Evolutionary conservation across 2,797 vertebrate species (phyloP).

Genomic region (Hyperoplus lanceolatus): DNA sequence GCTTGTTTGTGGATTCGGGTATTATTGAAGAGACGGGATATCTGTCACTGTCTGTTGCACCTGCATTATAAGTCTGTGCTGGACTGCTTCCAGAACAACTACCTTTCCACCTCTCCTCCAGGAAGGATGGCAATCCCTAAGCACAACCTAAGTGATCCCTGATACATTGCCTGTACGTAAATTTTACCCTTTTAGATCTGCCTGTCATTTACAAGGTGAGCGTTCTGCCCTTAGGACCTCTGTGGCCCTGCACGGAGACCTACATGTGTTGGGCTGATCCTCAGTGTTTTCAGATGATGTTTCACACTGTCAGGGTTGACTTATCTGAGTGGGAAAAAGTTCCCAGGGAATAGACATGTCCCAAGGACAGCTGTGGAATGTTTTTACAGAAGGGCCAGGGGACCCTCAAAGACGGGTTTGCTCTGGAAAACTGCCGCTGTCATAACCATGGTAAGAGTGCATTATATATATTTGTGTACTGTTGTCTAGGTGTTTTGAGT

Average conservation of each 20-base stretch:
- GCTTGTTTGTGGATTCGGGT: background rate
- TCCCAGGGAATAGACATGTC: slow-evolving; percentile 76
- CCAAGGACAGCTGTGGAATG: slow-evolving; percentile 75
- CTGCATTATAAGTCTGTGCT: background rate
- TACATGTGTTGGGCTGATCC: slow-evolving; percentile 76
- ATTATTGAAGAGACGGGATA: background rate
- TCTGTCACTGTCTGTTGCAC: background rate
- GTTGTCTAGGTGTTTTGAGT: background rate
- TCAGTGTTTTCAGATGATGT: slow-evolving; percentile 76
- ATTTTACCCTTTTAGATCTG: slow-evolving; percentile 57
- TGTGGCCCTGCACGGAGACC: slow-evolving; percentile 64
- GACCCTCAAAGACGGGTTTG: slow-evolving; percentile 53
- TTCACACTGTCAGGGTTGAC: slow-evolving; percentile 82
- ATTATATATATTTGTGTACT: background rate
- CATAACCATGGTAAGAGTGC: slow-evolving; percentile 26
- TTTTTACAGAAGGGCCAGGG: slow-evolving; percentile 73
- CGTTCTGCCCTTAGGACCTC: slow-evolving; percentile 67
- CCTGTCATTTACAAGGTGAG: slow-evolving; percentile 74
- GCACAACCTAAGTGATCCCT: slow-evolving; percentile 22
- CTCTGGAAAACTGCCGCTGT: slow-evolving; percentile 41
- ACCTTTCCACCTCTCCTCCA: slow-evolving; percentile 12
- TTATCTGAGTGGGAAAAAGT: slow-evolving; percentile 73
- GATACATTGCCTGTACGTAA: slow-evolving; percentile 33
- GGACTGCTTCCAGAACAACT: slow-evolving; percentile 3
- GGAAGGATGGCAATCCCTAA: slow-evolving; percentile 10